A percentile compares a stretch with the other conserved stretches of the same genome.
Evolutionary conservation across 2,888 invertebrate species (phyloP).

Genomic region (Volucella zonaria): DNA sequence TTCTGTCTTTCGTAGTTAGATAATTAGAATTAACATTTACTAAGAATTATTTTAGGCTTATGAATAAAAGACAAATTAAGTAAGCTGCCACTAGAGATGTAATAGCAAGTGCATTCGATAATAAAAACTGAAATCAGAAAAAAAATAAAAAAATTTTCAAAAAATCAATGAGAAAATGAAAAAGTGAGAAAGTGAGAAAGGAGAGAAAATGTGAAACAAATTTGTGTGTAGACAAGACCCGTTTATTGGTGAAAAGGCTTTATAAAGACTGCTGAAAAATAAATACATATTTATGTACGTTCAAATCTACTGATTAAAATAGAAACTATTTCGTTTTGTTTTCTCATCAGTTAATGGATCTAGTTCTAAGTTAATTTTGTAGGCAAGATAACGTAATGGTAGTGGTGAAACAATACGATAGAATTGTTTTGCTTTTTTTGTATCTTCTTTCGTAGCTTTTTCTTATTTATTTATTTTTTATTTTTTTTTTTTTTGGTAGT

Average conservation of each 20-base stretch:
- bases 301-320: slow-evolving; percentile 3
- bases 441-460: neutral
- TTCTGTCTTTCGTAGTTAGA: slow-evolving; percentile 47
- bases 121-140: slow-evolving; percentile 6
- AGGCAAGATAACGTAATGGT: neutral
- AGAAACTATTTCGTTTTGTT: slow-evolving; percentile 21
- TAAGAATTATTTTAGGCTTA: slow-evolving; percentile 27
- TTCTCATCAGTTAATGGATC: slow-evolving; percentile 7
- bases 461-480: neutral
- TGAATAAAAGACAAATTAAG: slow-evolving; percentile 55
- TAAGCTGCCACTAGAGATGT: slow-evolving; percentile 41
- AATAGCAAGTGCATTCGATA: slow-evolving; percentile 20
- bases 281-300: slow-evolving; percentile 8
- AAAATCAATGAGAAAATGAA: neutral
- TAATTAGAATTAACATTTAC: slow-evolving; percentile 34
- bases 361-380: neutral
- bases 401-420: neutral
- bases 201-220: neutral
- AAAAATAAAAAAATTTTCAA: slow-evolving; percentile 8
- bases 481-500: too few relatives aligned
- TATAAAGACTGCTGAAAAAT: slow-evolving; percentile 65
- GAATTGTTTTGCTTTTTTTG: slow-evolving; percentile 3
- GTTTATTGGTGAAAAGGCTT: slow-evolving; percentile 49
- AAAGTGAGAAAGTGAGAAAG: neutral
- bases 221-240: slow-evolving; percentile 8